phyloP scores from a whole-genome alignment of 2,888 invertebrate species.

The Melikaiella ostensackeni region DNA sequence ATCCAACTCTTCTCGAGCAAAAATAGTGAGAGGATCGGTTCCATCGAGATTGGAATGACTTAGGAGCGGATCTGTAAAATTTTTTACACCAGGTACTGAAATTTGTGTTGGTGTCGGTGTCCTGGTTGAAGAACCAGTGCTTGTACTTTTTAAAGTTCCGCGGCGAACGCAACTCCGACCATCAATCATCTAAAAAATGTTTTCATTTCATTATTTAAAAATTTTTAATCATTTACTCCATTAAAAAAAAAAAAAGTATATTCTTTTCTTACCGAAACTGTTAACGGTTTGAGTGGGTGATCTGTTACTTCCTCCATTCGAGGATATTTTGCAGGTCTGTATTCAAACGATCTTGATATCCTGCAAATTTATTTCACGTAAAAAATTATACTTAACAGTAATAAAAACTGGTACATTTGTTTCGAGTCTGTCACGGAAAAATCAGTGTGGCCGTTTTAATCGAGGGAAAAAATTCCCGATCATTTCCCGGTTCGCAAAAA shows the following conservation, averaged over 20 bases:
- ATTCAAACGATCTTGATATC: constrained; percentile 66
- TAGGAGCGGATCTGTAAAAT: constrained; percentile 79
- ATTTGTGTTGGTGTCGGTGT: constrained; percentile 72
- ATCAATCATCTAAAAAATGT: constrained; percentile 78
- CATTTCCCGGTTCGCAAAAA: too few species aligned
- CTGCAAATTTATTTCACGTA: constrained; percentile 54
- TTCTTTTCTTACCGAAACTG: constrained; percentile 74
- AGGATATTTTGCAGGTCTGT: constrained; percentile 56
- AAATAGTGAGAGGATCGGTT: constrained; percentile 86
- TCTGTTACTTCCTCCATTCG: constrained; percentile 77
- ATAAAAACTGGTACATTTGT: too few species aligned
- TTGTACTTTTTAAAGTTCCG: constrained; percentile 77
- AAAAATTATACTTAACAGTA: too few species aligned
- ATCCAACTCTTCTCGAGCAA: constrained; percentile 82
- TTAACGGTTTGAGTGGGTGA: constrained; percentile 81
- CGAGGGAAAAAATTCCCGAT: too few species aligned
- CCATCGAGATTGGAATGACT: constrained; percentile 82
- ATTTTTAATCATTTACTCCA: not conserved
- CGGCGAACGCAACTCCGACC: constrained; percentile 78
- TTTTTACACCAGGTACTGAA: constrained; percentile 72
- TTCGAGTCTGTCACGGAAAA: too few species aligned
- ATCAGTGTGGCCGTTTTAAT: too few species aligned
- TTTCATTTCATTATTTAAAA: constrained; percentile 17
- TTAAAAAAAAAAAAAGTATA: constrained; percentile 20
- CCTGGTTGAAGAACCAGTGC: constrained; percentile 79